Evolutionary conservation across 1,140 invertebrate genomes (phyloP), one percentile per base, ranked within the genome.

Genomic region (Cotesia glomerata): DNA sequence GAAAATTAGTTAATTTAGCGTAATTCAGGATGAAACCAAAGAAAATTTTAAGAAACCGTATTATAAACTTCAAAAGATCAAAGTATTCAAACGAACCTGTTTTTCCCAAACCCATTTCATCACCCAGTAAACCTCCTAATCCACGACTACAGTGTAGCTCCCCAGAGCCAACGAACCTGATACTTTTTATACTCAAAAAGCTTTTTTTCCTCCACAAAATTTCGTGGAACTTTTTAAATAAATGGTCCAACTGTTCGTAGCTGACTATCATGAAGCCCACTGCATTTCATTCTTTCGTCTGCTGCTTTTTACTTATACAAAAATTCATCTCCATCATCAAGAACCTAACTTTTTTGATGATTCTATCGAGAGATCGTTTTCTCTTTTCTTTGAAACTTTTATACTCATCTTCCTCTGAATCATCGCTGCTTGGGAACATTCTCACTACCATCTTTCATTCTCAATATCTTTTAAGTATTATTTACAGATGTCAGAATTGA

Each of bases 111-210:
- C 95, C 95, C 95, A 97, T 97, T 86, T 97, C 93, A 87, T 94
- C 93, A 1, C 93, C 95, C 26, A 97, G 81, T 77, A 97, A 93
- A 52, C 95, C 95, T 36, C 95, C 95, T 77, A 91, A 91, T 61
- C 89, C 81, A 78, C 95, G 90, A 71, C 90, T 86, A n/a, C n/a
- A n/a, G 89, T 94, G 94, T 26, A 98, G 86, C 86, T 97, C 95
- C n/a, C 93, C 95, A 97, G 13, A 99, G 82, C 97, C 97, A 99
- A 78, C 93, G 91, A 0, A 99, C 92, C n/a, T 69, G 95, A 93
- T 14, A 91, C 90, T 79, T 88, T 90, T 85, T 95, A 85, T 94
- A 94, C 90, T 89, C 90, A 82, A 93, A 97, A 0, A 98, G 86
- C 80, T 91, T 93, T 77, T 92, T n/a, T n/a, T n/a, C n/a, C n/a